phyloP scores from a whole-genome alignment of 2,797 vertebrate genomes.

The Anguilla megastoma region DNA sequence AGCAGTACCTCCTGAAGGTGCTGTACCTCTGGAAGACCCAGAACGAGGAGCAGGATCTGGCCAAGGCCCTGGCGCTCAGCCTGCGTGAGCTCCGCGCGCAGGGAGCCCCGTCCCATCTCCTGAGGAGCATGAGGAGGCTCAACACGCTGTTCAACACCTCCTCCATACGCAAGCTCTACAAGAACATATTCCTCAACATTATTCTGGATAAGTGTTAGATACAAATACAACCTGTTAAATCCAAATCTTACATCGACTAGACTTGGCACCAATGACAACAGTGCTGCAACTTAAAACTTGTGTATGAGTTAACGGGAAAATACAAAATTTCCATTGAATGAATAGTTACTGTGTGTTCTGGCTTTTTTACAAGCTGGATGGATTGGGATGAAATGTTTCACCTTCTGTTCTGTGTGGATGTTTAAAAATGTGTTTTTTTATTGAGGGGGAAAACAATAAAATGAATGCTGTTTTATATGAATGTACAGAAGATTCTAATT shows the following conservation, averaged over 20 bases:
- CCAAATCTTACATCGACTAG: conserved; percentile 71
- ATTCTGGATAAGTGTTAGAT: conserved; percentile 76
- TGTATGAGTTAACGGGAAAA: neutral
- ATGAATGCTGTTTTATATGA: neutral
- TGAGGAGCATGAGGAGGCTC: conserved; percentile 85
- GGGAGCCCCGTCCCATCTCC: conserved; percentile 77
- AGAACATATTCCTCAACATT: conserved; percentile 85
- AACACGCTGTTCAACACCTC: conserved; percentile 81
- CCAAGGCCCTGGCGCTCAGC: conserved; percentile 81
- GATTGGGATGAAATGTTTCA: neutral
- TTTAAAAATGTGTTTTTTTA: neutral
- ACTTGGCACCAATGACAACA: neutral
- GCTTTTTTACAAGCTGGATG: neutral
- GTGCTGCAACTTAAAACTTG: neutral
- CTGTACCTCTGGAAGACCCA: conserved; percentile 87
- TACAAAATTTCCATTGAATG: neutral
- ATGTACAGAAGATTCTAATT: conserved; percentile 28
- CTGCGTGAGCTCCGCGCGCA: conserved; percentile 79
- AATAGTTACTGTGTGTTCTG: neutral
- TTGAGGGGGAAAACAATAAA: conserved; percentile 13
- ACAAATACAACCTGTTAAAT: conserved; percentile 68
- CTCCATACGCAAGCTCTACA: conserved; percentile 80
- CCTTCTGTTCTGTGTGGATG: neutral
- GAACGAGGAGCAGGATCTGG: conserved; percentile 82
- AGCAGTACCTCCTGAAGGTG: conserved; percentile 82